phyloP scores from a whole-genome alignment of 2,888 invertebrate genomes.

The Ennomos erosarius region DNA sequence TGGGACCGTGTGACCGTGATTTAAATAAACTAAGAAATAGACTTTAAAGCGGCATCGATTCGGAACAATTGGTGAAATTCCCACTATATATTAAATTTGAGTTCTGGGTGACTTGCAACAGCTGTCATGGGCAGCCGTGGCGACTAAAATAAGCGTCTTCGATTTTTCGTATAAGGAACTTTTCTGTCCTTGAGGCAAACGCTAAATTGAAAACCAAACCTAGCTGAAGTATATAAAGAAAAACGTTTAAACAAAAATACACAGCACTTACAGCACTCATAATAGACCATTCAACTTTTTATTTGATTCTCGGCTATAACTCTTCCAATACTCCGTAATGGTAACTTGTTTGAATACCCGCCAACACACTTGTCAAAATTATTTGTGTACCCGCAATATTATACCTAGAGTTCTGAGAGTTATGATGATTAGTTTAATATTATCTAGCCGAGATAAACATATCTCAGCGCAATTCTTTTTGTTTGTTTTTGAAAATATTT shows the following conservation, averaged over 20 bases:
- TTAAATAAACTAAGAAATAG: too few relatives aligned
- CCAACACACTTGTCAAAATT: constrained; percentile 36
- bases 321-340: constrained; percentile 16
- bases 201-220: too few relatives aligned
- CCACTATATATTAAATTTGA: too few relatives aligned
- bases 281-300: constrained; percentile 20
- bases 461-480: constrained; percentile 20
- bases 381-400: constrained; percentile 36
- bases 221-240: too few relatives aligned
- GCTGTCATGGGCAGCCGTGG: too few relatives aligned
- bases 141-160: too few relatives aligned
- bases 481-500: constrained; percentile 15
- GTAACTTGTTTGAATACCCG: constrained; percentile 22
- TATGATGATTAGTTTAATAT: constrained; percentile 24
- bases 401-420: constrained; percentile 21
- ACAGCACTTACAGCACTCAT: constrained; percentile 4
- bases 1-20: too few relatives aligned
- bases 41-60: too few relatives aligned
- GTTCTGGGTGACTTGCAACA: too few relatives aligned
- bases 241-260: constrained; percentile 1
- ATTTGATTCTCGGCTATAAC: constrained; percentile 16
- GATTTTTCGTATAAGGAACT: too few relatives aligned
- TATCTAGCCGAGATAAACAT: constrained; percentile 23
- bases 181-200: too few relatives aligned
- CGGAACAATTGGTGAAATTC: too few relatives aligned